Evolutionary conservation across 1,140 invertebrate genomes (phyloP), one percentile per base, ranked within the genome.

Genomic region (Stegodyphus mimosarum): DNA sequence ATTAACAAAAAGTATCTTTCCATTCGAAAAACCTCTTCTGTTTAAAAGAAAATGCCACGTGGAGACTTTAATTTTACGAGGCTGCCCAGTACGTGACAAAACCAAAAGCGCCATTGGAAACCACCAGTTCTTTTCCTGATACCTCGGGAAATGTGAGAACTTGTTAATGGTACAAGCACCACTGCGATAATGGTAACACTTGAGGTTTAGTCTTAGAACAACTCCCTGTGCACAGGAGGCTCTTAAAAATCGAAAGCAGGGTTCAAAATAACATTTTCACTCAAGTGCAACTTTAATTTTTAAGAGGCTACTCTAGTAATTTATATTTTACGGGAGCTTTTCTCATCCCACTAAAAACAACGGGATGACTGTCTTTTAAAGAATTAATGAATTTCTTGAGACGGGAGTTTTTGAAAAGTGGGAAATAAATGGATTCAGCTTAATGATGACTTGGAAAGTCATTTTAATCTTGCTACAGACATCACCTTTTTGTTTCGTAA

Each of bases 221-320:
- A 11, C 11, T 11, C 18, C 7, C 49, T 52, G 9, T 18, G 17
- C 13, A 67, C 64, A 17, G 64, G 63, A 17, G 66, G 77, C 77
- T 33, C 51, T 81, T 69, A 55, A 72, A 72, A 81, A 63, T 55
- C 13, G 70, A 72, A 64, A 50, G 17, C 17, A 15, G 63, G 49
- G n/a, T 52, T 81, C 69, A 49, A 81, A 81, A 81, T 48, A 71
- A 72, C 69, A 67, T 53, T 55, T 64, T 48, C 49, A 51, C 55
- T 75, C 81, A 76, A 84, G 63, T 76, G 66, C n/a, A 49, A 84
- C 52, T 84, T 84, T 84, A 84, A 84, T 84, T 75, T 84, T 84
- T 84, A 84, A 84, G 13, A 17, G 55, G 55, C 60, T 84, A 69
- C 81, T 55, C 33, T 18, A 55, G 73, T 84, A 84, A 84, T 84